Percentiles rank a stretch among this genome's conserved stretches.
Evolutionary conservation across 2,797 vertebrate species (phyloP).

Genomic region (Hippopotamyrus pictus): DNA sequence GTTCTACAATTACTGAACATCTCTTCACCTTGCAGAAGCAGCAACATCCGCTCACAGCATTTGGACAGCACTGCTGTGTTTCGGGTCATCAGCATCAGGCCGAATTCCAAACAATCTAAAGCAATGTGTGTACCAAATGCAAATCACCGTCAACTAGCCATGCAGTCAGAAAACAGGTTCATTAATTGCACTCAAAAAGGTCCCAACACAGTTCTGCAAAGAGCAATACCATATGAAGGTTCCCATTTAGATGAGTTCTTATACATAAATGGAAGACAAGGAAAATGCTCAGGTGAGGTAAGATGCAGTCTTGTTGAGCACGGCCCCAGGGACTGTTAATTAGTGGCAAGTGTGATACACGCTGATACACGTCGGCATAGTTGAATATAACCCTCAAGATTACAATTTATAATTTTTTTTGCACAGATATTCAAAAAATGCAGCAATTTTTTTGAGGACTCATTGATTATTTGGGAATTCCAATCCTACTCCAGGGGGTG

Average conservation of each 20-base stretch:
- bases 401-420: background rate
- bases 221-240: background rate
- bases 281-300: background rate
- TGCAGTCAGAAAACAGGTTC: background rate
- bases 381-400: background rate
- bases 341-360: background rate
- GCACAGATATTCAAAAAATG: background rate
- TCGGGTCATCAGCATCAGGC: background rate
- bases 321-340: background rate
- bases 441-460: background rate
- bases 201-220: background rate
- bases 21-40: background rate
- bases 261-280: background rate
- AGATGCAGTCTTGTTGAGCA: background rate
- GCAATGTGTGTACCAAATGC: background rate
- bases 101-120: background rate
- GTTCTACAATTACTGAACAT: background rate
- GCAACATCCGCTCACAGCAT: background rate
- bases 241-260: background rate
- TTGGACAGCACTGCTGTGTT: background rate
- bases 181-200: background rate
- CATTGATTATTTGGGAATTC: background rate
- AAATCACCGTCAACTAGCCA: background rate
- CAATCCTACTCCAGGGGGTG: background rate
- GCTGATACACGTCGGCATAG: background rate